Conservation (phyloP, 2,888 invertebrate genomes). For the Pediacus dermestoides region DNA sequence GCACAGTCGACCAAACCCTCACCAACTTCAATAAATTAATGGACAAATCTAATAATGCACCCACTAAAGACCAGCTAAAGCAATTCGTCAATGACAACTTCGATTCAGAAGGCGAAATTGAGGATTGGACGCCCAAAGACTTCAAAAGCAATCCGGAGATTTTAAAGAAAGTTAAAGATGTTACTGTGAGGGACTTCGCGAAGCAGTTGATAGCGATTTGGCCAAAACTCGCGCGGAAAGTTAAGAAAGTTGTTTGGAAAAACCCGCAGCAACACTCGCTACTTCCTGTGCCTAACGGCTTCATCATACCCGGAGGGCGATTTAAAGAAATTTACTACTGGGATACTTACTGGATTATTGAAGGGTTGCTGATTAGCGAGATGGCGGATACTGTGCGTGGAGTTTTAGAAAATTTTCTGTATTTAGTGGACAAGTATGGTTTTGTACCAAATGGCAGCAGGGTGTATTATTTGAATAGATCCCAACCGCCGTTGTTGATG, state of each 20-base stretch:
- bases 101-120: conserved; percentile 57
- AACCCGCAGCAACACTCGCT: conserved; percentile 48
- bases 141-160: conserved; percentile 58
- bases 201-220: conserved; percentile 60
- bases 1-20: conserved; percentile 57
- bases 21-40: conserved; percentile 57
- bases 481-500: conserved; percentile 69
- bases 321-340: conserved; percentile 78
- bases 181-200: conserved; percentile 59
- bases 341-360: conserved; percentile 86
- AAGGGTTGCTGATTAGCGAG: conserved; percentile 72
- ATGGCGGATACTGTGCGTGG: conserved; percentile 71
- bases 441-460: conserved; percentile 80
- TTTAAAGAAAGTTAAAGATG: conserved; percentile 59
- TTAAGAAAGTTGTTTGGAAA: conserved; percentile 55
- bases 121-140: conserved; percentile 59
- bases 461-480: conserved; percentile 70
- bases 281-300: conserved; percentile 53
- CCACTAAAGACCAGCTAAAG: conserved; percentile 51
- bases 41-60: conserved; percentile 49
- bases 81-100: conserved; percentile 59
- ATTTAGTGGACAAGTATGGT: conserved; percentile 63
- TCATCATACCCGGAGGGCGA: conserved; percentile 68
- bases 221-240: conserved; percentile 60
- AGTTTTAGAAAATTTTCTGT: conserved; percentile 73